phyloP scores from a whole-genome alignment of 2,113 vertebrate species.

The Lepus americanus region DNA sequence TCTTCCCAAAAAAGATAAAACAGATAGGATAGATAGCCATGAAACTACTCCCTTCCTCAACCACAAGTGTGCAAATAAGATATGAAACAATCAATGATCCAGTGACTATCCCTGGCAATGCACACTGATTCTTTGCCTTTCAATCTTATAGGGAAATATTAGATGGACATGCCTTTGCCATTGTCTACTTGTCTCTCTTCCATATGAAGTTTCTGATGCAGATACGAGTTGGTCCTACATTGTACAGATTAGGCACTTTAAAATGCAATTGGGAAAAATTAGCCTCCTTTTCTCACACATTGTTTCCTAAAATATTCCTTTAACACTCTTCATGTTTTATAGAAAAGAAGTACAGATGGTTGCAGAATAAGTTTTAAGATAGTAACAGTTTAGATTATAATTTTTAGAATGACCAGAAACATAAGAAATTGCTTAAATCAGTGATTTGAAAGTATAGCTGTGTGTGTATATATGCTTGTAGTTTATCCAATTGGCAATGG shows the following conservation, averaged over 20 bases:
- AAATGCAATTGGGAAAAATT: neutral
- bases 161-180: accelerated
- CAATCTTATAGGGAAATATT: neutral
- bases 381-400: neutral
- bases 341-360: neutral
- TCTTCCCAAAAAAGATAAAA: neutral
- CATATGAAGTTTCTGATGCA: neutral
- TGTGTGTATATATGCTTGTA: too few species aligned
- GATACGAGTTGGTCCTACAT: neutral
- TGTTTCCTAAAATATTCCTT: neutral
- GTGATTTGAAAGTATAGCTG: too few species aligned
- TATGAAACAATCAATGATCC: neutral
- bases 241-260: neutral
- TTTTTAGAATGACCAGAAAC: slow-evolving; percentile 2
- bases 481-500: neutral
- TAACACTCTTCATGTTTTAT: neutral
- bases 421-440: neutral
- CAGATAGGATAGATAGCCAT: neutral
- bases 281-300: neutral
- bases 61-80: neutral
- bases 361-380: neutral
- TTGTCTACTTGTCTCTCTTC: neutral
- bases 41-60: neutral
- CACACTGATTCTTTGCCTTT: neutral
- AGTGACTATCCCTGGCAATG: neutral